Conservation (phyloP, 1,140 invertebrate species). For the Neodiprion lecontei region DNA sequence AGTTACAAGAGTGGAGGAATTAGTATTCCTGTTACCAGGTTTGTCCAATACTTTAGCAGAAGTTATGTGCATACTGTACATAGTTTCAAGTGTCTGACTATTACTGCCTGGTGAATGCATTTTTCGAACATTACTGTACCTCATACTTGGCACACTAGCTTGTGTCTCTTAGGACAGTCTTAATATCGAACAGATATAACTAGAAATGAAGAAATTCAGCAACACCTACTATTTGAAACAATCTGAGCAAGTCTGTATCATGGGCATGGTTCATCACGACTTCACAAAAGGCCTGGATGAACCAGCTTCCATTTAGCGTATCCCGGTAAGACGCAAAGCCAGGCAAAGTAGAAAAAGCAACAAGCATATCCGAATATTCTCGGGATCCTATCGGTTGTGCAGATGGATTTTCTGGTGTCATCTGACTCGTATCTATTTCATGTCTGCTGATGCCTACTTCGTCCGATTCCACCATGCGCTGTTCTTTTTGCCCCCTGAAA, state of each 20-base stretch:
- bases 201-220: background rate
- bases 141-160: background rate
- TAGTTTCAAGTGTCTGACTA: background rate
- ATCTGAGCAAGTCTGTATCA: slow-evolving; percentile 68
- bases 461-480: slow-evolving; percentile 22
- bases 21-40: too few relatives aligned
- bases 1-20: background rate
- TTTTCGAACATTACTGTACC: background rate
- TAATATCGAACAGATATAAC: slow-evolving; percentile 11
- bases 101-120: background rate
- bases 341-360: slow-evolving; percentile 72
- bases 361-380: slow-evolving; percentile 69
- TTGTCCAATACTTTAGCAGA: too few relatives aligned
- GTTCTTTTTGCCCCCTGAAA: slow-evolving; percentile 27
- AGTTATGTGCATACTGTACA: too few relatives aligned
- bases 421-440: slow-evolving; percentile 23
- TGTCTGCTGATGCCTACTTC: slow-evolving; percentile 12
- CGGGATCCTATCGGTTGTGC: slow-evolving; percentile 33
- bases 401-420: slow-evolving; percentile 15
- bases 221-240: slow-evolving; percentile 68
- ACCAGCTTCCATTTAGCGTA: slow-evolving; percentile 72
- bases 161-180: slow-evolving; percentile 12
- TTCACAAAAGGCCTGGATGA: slow-evolving; percentile 77
- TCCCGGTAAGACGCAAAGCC: slow-evolving; percentile 74
- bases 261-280: slow-evolving; percentile 75